Evolutionary conservation across 2,113 vertebrate genomes (phyloP).

Genomic region (Crotalus helleri): DNA sequence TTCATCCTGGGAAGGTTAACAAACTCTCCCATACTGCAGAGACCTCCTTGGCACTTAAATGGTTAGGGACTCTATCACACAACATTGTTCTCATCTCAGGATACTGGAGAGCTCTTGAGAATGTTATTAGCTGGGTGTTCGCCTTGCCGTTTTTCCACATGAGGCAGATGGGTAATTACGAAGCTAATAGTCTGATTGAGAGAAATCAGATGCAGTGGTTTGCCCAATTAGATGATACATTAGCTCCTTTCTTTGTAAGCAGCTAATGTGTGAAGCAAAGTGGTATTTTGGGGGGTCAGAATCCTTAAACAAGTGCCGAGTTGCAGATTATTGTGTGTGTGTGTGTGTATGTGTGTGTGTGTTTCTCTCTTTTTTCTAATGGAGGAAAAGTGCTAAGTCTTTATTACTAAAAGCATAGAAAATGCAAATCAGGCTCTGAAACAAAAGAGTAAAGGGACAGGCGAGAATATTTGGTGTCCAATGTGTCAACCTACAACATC

Average conservation of each 20-base stretch:
- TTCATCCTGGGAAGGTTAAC: constrained; percentile 69
- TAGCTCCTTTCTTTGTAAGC: constrained; percentile 99
- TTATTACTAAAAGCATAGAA: constrained; percentile 96
- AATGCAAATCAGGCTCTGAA: constrained; percentile 85
- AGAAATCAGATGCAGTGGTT: constrained; percentile 99
- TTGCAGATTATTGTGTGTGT: constrained; percentile 81
- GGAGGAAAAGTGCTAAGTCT: constrained; percentile 96
- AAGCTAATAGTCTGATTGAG: constrained; percentile 99
- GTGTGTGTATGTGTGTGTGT: neutral
- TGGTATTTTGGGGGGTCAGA: constrained; percentile 98
- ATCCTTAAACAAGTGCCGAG: constrained; percentile 95
- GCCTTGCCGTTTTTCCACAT: constrained; percentile 91
- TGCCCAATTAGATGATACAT: constrained; percentile 99
- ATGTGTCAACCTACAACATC: constrained; percentile 92
- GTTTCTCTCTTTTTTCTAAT: constrained; percentile 80
- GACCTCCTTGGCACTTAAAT: constrained; percentile 83
- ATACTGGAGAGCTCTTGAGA: constrained; percentile 99
- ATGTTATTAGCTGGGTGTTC: constrained; percentile 99
- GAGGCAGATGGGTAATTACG: constrained; percentile 99
- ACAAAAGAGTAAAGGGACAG: constrained; percentile 88
- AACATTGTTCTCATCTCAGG: constrained; percentile 93
- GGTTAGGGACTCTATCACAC: constrained; percentile 87
- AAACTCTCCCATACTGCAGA: constrained; percentile 72
- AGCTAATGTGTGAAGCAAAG: constrained; percentile 99
- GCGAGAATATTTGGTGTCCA: constrained; percentile 89